A percentile compares a stretch with the other conserved stretches of the same genome.
phyloP scores from a whole-genome alignment of 2,888 invertebrate genomes.

The Cremastinae sp. region DNA sequence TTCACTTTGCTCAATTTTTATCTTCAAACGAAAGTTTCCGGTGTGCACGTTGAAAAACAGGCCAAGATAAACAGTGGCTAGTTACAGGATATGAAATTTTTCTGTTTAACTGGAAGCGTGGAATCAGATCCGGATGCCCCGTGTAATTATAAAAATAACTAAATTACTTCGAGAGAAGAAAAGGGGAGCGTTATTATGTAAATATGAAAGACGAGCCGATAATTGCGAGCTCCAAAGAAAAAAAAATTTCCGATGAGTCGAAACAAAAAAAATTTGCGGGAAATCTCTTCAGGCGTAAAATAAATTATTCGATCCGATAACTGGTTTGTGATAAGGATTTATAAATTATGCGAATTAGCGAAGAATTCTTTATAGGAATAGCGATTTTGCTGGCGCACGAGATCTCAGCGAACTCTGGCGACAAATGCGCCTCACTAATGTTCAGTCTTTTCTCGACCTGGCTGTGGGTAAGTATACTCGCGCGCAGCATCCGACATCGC shows the following conservation, averaged over 20 bases:
- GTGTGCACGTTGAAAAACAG: no score
- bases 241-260: not conserved
- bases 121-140: constrained; percentile 2
- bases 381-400: constrained; percentile 45
- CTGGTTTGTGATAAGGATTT: constrained; percentile 41
- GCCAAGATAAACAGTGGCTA: not conserved
- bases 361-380: constrained; percentile 44
- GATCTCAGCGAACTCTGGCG: constrained; percentile 61
- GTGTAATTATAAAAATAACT: constrained; percentile 49
- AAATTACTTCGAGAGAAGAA: constrained; percentile 41
- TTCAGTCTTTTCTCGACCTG: constrained; percentile 48
- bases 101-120: not conserved
- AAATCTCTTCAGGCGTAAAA: constrained; percentile 3
- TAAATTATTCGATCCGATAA: constrained; percentile 27
- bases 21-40: no score
- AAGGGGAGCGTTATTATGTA: constrained; percentile 44
- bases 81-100: not conserved
- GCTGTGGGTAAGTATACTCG: constrained; percentile 64
- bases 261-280: constrained; percentile 17
- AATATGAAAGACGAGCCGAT: constrained; percentile 42
- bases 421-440: constrained; percentile 54
- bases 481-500: constrained; percentile 52
- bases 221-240: constrained; percentile 38
- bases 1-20: no score
- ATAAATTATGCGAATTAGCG: constrained; percentile 61